Base-by-base conservation (phyloP, 2,888 invertebrate genomes). In the Oscheius sp. region DNA sequence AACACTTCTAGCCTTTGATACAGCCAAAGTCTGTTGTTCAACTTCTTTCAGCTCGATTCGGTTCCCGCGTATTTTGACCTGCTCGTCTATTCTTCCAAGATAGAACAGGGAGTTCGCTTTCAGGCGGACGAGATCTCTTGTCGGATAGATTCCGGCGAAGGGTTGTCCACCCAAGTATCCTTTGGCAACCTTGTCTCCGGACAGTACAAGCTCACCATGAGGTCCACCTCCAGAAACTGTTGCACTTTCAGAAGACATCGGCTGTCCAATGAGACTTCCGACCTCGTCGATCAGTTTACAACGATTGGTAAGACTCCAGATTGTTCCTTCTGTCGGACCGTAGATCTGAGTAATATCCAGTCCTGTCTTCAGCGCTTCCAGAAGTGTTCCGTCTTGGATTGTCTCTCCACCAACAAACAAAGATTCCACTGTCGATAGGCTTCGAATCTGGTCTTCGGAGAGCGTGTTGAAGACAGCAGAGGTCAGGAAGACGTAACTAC, bases 291-390 rank as follows among this genome's bases (percentile, higher is more conserved):
- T 48, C 7, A 62, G 51, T n/a, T 79, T 76, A 55, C 79, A 79
- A 29, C 75, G 32, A 60, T 80, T 79, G 13, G 79, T 80, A 13
- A 78, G 47, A 1, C 79, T 77, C 86, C 86, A 87, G 21, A 87
- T 75, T 55, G 86, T 85, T n/a, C 79, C 75, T 55, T 87, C 87
- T 1, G 87, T 84, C 5, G 87, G 87, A 10, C 87, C 87, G 70
- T 86, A 87, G 37, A 87, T 86, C 65, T 87, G 86, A 7, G 72
- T 76, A 21, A 85, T 57, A 21, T 70, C 68, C 10, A 68, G n/a
- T 48, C 70, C 70, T 21, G 4, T 62, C 5, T 42, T 13, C 42
- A 76, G 35, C 5, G 77, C 62, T 11, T 10, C 62, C 10, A 65
- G 60, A 5, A 85, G 70, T 10, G 59, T 62, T 10, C 32, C 47